Evolutionary conservation across 1,140 invertebrate species (phyloP).

Genomic region (Pseudachorutes palmiensis): DNA sequence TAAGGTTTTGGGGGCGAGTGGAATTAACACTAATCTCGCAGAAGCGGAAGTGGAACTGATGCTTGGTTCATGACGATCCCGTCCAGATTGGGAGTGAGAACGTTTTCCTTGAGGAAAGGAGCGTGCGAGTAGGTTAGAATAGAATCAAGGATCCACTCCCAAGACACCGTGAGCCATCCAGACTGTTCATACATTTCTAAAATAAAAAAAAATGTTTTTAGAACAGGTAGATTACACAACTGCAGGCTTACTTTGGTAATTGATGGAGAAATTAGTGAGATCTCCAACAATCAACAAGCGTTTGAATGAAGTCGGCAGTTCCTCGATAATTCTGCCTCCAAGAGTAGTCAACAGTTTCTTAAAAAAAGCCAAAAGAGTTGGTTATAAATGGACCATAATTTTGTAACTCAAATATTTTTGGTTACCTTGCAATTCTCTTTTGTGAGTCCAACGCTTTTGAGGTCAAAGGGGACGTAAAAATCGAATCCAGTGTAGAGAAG

Average conservation of each 20-base stretch:
- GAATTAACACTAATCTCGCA: not conserved
- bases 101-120: not conserved
- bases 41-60: not conserved
- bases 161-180: conserved; percentile 24
- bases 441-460: not conserved
- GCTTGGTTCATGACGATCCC: not conserved
- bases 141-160: conserved; percentile 32
- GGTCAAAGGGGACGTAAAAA: not conserved
- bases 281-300: conserved; percentile 14
- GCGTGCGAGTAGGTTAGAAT: conserved; percentile 20
- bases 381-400: not conserved
- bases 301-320: not conserved
- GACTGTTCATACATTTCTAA: conserved; percentile 17
- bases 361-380: not conserved
- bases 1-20: not conserved
- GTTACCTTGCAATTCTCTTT: not conserved
- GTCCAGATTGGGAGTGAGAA: conserved; percentile 9
- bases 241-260: conserved; percentile 15
- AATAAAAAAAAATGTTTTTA: conserved; percentile 20
- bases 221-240: not conserved
- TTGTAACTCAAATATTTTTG: not conserved
- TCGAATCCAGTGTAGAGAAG: not conserved
- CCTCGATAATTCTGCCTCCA: not conserved
- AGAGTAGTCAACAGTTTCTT: not conserved
- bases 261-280: not conserved